A percentile compares a stretch with the other conserved stretches of the same genome.
Evolutionary conservation across 2,888 invertebrate species (phyloP).

Genomic region (Orthonychiurus folsomi): DNA sequence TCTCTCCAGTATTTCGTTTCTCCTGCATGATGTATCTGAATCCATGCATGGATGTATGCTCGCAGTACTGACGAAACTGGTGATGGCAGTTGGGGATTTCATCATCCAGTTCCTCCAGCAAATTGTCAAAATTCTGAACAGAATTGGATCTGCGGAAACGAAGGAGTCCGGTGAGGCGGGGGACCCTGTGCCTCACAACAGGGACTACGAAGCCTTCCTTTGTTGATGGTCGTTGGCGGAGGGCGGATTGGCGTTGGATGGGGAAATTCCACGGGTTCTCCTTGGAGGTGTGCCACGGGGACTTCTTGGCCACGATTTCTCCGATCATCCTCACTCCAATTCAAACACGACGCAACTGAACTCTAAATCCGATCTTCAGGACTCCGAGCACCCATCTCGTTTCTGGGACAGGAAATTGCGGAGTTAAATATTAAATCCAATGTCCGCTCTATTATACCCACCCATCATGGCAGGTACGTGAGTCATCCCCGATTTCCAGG

Average conservation of each 20-base stretch:
- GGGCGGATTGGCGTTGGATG: neutral
- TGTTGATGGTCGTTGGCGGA: neutral
- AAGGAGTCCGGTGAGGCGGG: neutral
- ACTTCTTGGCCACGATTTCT: neutral
- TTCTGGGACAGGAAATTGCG: no score
- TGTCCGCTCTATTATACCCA: no score
- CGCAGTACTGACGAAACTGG: conserved; percentile 22
- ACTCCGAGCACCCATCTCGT: no score
- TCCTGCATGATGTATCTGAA: conserved; percentile 36
- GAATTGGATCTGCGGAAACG: neutral
- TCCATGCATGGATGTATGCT: conserved; percentile 24
- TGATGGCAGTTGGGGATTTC: conserved; percentile 18
- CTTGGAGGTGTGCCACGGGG: neutral
- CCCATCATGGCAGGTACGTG: no score
- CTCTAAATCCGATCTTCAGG: neutral
- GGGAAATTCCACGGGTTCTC: neutral
- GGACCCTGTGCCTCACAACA: neutral
- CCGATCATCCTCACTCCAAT: no score
- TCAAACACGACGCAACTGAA: no score
- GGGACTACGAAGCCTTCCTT: neutral
- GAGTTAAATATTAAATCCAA: no score
- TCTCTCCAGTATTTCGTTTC: conserved; percentile 31
- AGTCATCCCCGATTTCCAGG: neutral
- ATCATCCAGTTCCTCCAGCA: conserved; percentile 4
- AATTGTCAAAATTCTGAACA: neutral